Evolutionary conservation across 2,797 vertebrate species (phyloP).

Genomic region (Coracias cyanogaster): DNA sequence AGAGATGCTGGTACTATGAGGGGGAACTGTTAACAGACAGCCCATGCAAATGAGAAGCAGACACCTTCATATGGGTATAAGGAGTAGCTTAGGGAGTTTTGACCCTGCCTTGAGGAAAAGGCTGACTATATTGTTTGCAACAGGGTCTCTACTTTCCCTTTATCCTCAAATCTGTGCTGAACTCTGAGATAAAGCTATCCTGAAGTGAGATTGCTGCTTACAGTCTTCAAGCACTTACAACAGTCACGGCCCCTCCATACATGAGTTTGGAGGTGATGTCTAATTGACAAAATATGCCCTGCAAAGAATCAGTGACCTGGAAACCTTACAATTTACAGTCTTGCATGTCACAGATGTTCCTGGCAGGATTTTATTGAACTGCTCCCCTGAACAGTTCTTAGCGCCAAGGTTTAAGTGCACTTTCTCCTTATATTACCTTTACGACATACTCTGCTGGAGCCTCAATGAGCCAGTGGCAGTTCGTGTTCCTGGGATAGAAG

Average conservation of each 20-base stretch:
- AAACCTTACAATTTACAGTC: not conserved
- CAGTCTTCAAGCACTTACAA: not conserved
- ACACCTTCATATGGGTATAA: not conserved
- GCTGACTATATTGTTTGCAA: not conserved
- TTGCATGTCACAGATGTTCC: not conserved
- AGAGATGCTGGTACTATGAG: not conserved
- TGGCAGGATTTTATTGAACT: constrained; percentile 24
- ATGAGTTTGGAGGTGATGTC: not conserved
- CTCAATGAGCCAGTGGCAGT: constrained; percentile 63
- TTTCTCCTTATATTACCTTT: constrained; percentile 56
- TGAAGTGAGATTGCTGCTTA: not conserved
- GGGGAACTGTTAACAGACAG: not conserved
- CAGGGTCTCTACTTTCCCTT: not conserved
- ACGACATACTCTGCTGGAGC: constrained; percentile 25
- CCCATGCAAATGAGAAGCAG: not conserved
- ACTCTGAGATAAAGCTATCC: not conserved
- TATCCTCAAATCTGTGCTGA: not conserved
- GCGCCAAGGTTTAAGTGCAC: constrained; percentile 8
- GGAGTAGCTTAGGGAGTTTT: not conserved
- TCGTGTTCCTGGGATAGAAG: constrained; percentile 13
- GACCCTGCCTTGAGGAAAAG: not conserved
- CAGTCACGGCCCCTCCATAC: not conserved
- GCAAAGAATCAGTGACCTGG: not conserved
- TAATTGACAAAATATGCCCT: constrained; percentile 9
- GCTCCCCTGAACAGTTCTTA: not conserved